These are phyloP conservation scores for Cydia fagiglandana DNA, from an alignment of 1,140 invertebrate species.

Conservation along the genomic window DNA sequence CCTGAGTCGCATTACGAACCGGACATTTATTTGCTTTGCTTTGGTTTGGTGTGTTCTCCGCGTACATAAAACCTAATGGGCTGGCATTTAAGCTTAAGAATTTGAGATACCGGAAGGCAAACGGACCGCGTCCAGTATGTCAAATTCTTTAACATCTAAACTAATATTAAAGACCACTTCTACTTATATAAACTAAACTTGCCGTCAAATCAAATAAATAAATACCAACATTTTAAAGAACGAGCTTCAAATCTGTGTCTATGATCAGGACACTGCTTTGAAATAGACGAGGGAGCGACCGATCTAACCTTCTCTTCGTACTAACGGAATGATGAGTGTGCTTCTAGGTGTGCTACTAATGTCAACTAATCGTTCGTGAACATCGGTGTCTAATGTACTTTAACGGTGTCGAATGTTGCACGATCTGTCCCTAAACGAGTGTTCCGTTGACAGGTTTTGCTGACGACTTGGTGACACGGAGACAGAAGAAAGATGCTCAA, in stretches of 20 bases:
- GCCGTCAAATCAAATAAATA: background rate
- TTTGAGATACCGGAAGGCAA: background rate
- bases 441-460: constrained; percentile 68
- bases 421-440: constrained; percentile 26
- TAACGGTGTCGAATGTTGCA: constrained; percentile 40
- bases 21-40: background rate
- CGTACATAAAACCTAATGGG: background rate
- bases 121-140: too few relatives aligned
- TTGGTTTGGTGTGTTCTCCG: background rate
- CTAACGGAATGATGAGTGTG: constrained; percentile 70
- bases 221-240: background rate
- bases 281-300: constrained; percentile 46
- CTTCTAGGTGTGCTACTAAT: constrained; percentile 73
- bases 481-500: constrained; percentile 81
- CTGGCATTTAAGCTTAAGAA: background rate
- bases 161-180: background rate
- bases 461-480: constrained; percentile 80
- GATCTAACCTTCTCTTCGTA: constrained; percentile 57
- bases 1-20: background rate
- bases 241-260: constrained; percentile 19
- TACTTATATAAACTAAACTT: background rate
- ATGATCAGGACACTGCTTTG: background rate
- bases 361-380: constrained; percentile 63
- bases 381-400: constrained; percentile 61
- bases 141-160: too few relatives aligned